Conservation (phyloP, 2,113 vertebrate genomes). For the Lagopus muta region DNA sequence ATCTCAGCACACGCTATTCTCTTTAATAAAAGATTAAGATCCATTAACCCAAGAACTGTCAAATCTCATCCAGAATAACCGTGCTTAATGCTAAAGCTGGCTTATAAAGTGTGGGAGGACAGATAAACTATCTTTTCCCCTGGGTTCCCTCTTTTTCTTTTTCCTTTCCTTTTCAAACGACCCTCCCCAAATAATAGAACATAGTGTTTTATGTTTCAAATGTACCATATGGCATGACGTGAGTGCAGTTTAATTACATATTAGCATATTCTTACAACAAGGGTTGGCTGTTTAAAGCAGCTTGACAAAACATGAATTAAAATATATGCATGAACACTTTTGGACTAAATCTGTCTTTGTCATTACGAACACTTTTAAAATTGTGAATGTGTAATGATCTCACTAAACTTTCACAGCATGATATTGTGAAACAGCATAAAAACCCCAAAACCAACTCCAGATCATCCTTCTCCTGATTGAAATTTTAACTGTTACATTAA, state of each 20-base stretch:
- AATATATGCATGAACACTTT: conserved; percentile 68
- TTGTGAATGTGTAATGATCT: neutral
- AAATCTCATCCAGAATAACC: conserved; percentile 57
- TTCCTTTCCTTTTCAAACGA: conserved; percentile 60
- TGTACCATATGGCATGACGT: conserved; percentile 82
- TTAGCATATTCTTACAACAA: conserved; percentile 83
- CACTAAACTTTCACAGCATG: neutral
- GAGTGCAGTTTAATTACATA: conserved; percentile 80
- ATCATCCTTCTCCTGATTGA: neutral
- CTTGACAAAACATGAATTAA: conserved; percentile 79
- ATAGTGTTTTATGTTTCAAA: conserved; percentile 78
- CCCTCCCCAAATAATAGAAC: conserved; percentile 75
- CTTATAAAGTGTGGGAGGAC: conserved; percentile 72
- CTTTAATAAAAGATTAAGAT: conserved; percentile 53
- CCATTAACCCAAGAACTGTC: conserved; percentile 60
- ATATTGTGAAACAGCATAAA: neutral
- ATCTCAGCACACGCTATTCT: conserved; percentile 4
- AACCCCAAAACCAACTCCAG: neutral
- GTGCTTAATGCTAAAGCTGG: conserved; percentile 56
- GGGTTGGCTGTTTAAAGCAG: conserved; percentile 74
- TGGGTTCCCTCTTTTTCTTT: conserved; percentile 66
- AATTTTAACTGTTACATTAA: neutral
- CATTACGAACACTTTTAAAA: neutral
- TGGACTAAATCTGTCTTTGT: conserved; percentile 46
- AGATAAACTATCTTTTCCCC: conserved; percentile 76